Conservation (phyloP, 1,140 invertebrate species). For the Euschistus heros region DNA sequence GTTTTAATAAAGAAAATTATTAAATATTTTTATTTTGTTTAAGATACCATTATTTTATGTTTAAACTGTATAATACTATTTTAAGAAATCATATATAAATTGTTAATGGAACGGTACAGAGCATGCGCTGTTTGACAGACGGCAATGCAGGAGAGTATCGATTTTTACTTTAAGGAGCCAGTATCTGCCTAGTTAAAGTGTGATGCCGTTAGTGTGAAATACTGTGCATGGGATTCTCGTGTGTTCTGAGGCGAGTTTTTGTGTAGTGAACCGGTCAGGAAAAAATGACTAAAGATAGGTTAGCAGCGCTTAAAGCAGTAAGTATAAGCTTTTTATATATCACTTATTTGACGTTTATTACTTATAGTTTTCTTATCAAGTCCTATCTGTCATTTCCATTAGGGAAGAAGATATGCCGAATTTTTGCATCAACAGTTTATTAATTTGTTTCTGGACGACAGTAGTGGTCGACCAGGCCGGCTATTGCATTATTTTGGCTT, state of each 20-base stretch:
- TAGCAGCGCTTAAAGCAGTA: constrained; percentile 90
- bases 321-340: constrained; percentile 36
- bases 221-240: constrained; percentile 67
- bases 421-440: too few species aligned
- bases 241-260: constrained; percentile 44
- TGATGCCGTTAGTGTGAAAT: constrained; percentile 60
- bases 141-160: constrained; percentile 60
- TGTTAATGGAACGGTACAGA: constrained; percentile 26
- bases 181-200: constrained; percentile 49
- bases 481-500: too few species aligned
- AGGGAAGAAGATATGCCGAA: too few species aligned
- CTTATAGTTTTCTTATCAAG: too few species aligned
- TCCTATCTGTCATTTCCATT: too few species aligned
- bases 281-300: constrained; percentile 95
- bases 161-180: constrained; percentile 54
- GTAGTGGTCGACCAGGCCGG: too few species aligned
- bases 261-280: constrained; percentile 32
- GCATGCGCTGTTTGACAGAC: constrained; percentile 43
- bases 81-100: not conserved
- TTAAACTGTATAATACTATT: not conserved
- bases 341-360: too few species aligned
- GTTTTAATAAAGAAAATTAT: too few species aligned
- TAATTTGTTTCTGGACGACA: too few species aligned
- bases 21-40: too few species aligned
- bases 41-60: too few species aligned